phyloP scores from a whole-genome alignment of 2,888 invertebrate genomes.

The Thelaira solivaga region DNA sequence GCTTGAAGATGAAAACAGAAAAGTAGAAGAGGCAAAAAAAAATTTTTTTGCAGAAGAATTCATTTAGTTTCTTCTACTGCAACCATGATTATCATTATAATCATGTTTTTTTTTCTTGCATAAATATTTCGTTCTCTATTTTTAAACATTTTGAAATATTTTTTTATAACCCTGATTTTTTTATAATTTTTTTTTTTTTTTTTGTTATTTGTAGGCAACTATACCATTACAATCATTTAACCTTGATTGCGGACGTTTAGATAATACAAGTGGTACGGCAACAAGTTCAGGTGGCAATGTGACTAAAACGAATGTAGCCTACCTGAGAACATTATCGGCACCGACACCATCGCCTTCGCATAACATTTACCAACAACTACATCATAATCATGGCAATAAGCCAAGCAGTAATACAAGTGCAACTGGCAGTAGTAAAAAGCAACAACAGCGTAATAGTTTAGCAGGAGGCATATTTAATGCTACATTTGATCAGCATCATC shows the following conservation, averaged over 20 bases:
- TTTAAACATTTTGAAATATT: conserved; percentile 29
- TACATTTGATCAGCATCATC: conserved; percentile 54
- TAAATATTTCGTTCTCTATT: conserved; percentile 39
- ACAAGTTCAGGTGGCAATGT: conserved; percentile 60
- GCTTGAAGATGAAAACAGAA: conserved; percentile 43
- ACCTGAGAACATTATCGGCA: conserved; percentile 75
- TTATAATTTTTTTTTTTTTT: conserved; percentile 42
- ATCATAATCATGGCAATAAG: conserved; percentile 56
- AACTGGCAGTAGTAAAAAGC: conserved; percentile 60
- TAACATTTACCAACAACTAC: conserved; percentile 60
- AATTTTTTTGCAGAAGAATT: conserved; percentile 24
- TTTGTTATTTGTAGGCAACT: conserved; percentile 74
- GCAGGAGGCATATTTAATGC: conserved; percentile 64
- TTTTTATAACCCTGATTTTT: conserved; percentile 1
- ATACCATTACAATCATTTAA: conserved; percentile 77
- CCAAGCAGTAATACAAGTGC: conserved; percentile 55
- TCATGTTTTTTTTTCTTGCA: conserved; percentile 23
- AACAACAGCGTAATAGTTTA: conserved; percentile 65
- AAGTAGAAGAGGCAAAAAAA: conserved; percentile 1
- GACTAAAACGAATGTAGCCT: conserved; percentile 69
- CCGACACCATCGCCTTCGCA: conserved; percentile 67
- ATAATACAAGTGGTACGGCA: conserved; percentile 64
- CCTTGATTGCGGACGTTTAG: conserved; percentile 74
- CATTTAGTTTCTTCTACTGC: conserved; percentile 31
- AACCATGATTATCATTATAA: conserved; percentile 47